A percentile compares a stretch with the other conserved stretches of the same genome.
phyloP scores from a whole-genome alignment of 2,888 invertebrate genomes.

The Drosophila eohydei region DNA sequence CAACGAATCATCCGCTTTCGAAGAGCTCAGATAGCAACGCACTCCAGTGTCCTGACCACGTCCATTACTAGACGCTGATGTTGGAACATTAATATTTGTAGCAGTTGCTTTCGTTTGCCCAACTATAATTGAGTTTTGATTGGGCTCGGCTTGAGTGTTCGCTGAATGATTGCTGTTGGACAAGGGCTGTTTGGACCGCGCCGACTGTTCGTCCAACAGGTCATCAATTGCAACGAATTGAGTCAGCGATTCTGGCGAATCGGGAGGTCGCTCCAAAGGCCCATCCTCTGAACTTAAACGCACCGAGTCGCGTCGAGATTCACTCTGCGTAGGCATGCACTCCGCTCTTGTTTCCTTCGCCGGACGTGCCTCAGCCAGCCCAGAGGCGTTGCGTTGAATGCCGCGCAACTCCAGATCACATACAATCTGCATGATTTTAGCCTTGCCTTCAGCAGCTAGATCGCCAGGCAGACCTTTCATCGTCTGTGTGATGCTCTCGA shows the following conservation, averaged over 20 bases:
- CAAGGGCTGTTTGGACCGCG: background rate
- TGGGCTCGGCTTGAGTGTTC: background rate
- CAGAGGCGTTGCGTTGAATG: constrained; percentile 44
- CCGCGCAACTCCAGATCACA: constrained; percentile 76
- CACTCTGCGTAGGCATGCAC: too few relatives aligned
- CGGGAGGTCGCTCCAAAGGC: background rate
- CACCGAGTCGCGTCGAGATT: background rate
- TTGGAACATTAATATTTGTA: background rate
- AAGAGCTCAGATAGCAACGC: constrained; percentile 22
- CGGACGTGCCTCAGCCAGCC: background rate
- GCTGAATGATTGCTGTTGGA: background rate
- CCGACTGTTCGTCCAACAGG: background rate
- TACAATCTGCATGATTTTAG: constrained; percentile 80
- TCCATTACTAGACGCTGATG: constrained; percentile 20
- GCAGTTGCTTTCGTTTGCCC: background rate
- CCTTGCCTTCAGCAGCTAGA: constrained; percentile 78
- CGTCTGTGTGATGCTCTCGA: constrained; percentile 78
- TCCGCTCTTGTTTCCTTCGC: background rate
- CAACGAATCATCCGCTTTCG: constrained; percentile 41
- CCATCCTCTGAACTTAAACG: constrained; percentile 5
- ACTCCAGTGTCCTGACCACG: constrained; percentile 29
- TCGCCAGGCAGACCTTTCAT: constrained; percentile 76
- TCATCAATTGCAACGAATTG: constrained; percentile 21
- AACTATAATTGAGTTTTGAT: background rate
- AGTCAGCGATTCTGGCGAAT: constrained; percentile 16